These are phyloP conservation scores for Montipora foliosa DNA, from an alignment of 64 coral and sea anemone species.

Conservation along the genomic window DNA sequence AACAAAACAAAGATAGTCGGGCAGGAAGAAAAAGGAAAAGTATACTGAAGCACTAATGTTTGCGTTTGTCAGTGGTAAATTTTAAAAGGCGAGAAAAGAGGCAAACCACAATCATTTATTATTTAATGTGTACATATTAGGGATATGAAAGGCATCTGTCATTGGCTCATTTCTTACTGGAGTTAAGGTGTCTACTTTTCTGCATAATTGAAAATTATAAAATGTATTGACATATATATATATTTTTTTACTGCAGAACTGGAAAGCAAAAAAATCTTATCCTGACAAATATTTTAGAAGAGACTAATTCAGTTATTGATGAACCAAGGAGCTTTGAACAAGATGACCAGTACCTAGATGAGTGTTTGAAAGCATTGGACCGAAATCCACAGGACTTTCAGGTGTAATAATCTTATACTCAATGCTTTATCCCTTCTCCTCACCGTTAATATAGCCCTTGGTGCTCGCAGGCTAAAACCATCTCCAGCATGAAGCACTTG, in stretches of 20 bases:
- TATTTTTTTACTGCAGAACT: background rate
- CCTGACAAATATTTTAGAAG: slow-evolving; percentile 89
- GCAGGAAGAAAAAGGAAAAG: too few species aligned
- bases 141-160: background rate
- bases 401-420: background rate
- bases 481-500: too few species aligned
- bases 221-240: too few species aligned
- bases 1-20: too few species aligned
- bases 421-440: background rate
- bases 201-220: background rate
- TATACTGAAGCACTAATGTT: too few species aligned
- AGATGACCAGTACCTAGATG: slow-evolving; percentile 88
- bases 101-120: too few species aligned
- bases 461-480: too few species aligned
- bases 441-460: too few species aligned
- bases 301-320: slow-evolving; percentile 56
- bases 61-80: too few species aligned
- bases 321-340: slow-evolving; percentile 84
- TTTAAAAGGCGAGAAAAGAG: too few species aligned
- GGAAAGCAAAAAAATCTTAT: slow-evolving; percentile 33
- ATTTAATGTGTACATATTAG: too few species aligned
- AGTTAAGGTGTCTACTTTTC: background rate
- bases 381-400: slow-evolving; percentile 63
- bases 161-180: background rate
- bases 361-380: slow-evolving; percentile 73